phyloP scores from a whole-genome alignment of 2,113 vertebrate genomes.

The Tragulus kanchil region DNA sequence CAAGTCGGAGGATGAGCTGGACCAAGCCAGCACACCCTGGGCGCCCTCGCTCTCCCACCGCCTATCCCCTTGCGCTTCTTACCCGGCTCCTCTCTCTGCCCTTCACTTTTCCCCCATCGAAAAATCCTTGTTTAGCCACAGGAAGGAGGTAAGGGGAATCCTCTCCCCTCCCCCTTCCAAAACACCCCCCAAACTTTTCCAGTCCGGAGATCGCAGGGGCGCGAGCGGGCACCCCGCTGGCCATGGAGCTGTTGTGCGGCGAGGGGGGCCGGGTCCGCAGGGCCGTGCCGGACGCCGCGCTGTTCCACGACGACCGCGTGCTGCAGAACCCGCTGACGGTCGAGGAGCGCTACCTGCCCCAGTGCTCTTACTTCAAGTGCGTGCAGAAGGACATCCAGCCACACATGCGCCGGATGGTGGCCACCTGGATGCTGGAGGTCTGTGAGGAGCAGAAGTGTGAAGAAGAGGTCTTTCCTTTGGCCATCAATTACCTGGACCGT shows the following conservation, averaged over 20 bases:
- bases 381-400: slow-evolving; percentile 97
- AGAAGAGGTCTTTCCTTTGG: too few relatives aligned
- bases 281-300: slow-evolving; percentile 92
- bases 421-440: slow-evolving; percentile 98
- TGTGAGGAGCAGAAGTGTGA: too few relatives aligned
- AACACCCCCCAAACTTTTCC: slow-evolving; percentile 71
- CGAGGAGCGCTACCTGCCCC: slow-evolving; percentile 95
- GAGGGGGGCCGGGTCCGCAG: slow-evolving; percentile 92
- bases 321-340: slow-evolving; percentile 94
- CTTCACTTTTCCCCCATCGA: not conserved
- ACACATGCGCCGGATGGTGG: slow-evolving; percentile 96
- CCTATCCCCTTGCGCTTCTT: slow-evolving; percentile 63
- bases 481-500: too few relatives aligned
- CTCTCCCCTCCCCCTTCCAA: not conserved
- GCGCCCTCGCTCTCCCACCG: slow-evolving; percentile 76
- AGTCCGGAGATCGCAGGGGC: slow-evolving; percentile 70
- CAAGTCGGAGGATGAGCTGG: too few relatives aligned
- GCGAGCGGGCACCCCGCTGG: slow-evolving; percentile 51
- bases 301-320: slow-evolving; percentile 94
- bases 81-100: not conserved
- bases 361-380: slow-evolving; percentile 94
- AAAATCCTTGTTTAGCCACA: slow-evolving; percentile 11
- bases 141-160: slow-evolving; percentile 70
- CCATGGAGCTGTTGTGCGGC: slow-evolving; percentile 96
- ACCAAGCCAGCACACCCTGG: slow-evolving; percentile 88